Evolutionary conservation across 2,113 vertebrate genomes (phyloP), one percentile per base, ranked within the genome.

Genomic region (Etheostoma cragini): DNA sequence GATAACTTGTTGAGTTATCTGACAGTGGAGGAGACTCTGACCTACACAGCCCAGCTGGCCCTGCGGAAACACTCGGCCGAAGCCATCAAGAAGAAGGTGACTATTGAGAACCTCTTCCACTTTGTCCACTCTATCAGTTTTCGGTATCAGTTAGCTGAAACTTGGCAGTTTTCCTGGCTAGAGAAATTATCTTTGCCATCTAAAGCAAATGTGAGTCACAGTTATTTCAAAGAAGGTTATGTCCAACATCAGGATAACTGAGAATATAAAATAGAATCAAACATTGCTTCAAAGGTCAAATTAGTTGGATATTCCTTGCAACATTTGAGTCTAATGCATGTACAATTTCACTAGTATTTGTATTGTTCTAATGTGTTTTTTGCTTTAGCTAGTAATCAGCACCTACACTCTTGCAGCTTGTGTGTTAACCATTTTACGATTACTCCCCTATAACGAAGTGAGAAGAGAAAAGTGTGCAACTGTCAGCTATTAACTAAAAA

Each of bases 1-100:
- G 97, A 98, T 74, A 95, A 94, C 71, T 95, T 99, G 79, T 91
- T 99, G 87, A 96, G 95, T 91, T 97, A 95, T 92, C 95, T 99
- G 88, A 99, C 98, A 0, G 82, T 99, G 91, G 91, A 95, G 38
- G 98, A 99, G 92, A 98, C 96, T 1, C 93, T 99, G 89, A 95
- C 88, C 70, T 99, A 97, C 90, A 98, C 95, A 0, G 98, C 96
- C 10, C 95, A 96, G 88, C 94, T 99, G 77, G 94, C 97, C 76
- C 93, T 97, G 72, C 93, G 91, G 79, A 91, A 76, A 13, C 75
- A 93, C 88, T 96, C 96, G 3, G 47, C 68, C 0, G 17, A 80
- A 46, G 94, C 93, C 33, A 94, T 98, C 86, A 94, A 87, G 81
- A 96, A 95, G 84, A 98, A 97, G 96, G 98, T 98, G 68, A 81